Evolutionary conservation across 2,888 invertebrate species (phyloP), one percentile per base, ranked within the genome.

Genomic region (Ellobium chinense): DNA sequence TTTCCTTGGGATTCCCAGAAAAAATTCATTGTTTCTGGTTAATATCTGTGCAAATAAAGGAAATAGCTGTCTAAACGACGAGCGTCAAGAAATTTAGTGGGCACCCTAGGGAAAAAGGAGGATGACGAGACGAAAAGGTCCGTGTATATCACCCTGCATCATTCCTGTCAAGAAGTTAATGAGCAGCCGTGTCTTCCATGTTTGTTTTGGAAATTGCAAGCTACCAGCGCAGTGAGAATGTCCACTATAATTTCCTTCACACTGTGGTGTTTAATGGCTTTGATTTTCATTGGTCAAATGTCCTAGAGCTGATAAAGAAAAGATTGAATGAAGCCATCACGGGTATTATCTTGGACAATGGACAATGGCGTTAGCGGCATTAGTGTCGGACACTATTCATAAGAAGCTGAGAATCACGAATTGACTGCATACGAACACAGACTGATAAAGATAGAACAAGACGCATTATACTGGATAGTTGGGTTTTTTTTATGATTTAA

Each of bases 21-120:
- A 70, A 70, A 27, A 58, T 70, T 70, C 56, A 58, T 70, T 70
- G 70, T 58, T 58, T 70, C 70, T 70, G 34, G 24, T n/a, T 46
- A 54, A 69, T 46, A 46, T 27, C 46, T 54, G 7, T 18, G 27
- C 46, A 69, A 69, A 69, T 65, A 65, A 36, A 69, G 46, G 37
- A 69, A 69, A 69, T 58, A 12, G 58, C 56, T 70, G 58, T 58
- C 34, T 31, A 31, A 70, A 56, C 27, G 34, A 36, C 46, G 31
- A 21, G 54, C 7, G 54, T 18, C 29, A 21, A 31, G 70, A 31
- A 54, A 70, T 70, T 54, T 56, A 70, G 31, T 37, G 70, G 70
- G 21, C 9, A 29, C 46, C 70, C 31, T 56, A 31, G 7, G 14
- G 58, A n/a, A n/a, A 4, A 24, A 24, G n/a, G n/a, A n/a, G n/a